Base-by-base conservation (phyloP, 2,797 vertebrate genomes). In the Garrulus glandarius region DNA sequence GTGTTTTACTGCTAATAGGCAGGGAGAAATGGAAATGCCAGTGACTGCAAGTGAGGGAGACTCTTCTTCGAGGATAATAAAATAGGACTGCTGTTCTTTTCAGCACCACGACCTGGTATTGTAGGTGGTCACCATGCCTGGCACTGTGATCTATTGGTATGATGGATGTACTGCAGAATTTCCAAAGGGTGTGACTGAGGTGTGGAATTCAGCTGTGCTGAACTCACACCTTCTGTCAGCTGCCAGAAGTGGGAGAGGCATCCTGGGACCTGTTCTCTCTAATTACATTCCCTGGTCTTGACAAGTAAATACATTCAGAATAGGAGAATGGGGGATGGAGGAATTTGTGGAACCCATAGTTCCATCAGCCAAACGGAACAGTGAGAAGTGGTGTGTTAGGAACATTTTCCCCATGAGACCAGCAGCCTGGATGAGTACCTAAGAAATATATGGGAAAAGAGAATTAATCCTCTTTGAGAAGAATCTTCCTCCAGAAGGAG, bases 271-370 rank as follows among this genome's bases (percentile, higher is more conserved):
- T 92, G 81, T 64, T 94, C 83, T 88, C 47, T 95, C 72, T 87
- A 87, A 91, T 96, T 93, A 90, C 30, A 26, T 83, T 96, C 89
- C 95, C 46, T 87, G 93, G 81, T 79, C 94, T 91, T 91, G 92
- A 72, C 94, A 92, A 94, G 94, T 75, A 81, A 84, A 72, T 69
- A 70, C 74, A 46, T 94, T 92, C 82, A 87, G 70, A 64, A 30
- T 13, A 36, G 29, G 65, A 64, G 86, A 60, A 76, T 63, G 70
- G 82, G 69, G 53, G n/a, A 39, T 89, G 77, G 68, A 87, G 61
- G 87, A 67, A 87, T 74, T 11, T 72, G n/a, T 50, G 87, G 80
- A 91, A 84, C 71, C 76, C 63, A 18, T 1, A 52, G 70, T 8
- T 87, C 78, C 64, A n/a, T 21, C 74, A 87, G 76, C 81, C 67